Conservation (phyloP, 2,797 vertebrate genomes). For the Enteromius thamalakanensis region DNA sequence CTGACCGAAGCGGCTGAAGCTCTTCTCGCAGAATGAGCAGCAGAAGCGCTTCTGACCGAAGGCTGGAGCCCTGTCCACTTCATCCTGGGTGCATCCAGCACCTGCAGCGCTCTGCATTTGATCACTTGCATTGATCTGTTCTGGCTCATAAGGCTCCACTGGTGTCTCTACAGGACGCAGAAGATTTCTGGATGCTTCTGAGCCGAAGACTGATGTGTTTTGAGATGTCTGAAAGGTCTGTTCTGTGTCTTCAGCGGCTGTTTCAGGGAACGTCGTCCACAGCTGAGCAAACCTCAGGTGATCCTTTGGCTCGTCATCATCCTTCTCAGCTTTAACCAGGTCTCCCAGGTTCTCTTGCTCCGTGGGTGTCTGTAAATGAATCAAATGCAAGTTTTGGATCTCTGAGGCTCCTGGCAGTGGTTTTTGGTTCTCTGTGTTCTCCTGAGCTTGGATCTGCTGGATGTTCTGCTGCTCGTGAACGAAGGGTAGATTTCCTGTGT, state of each 20-base stretch:
- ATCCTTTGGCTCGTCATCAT: slow-evolving; percentile 41
- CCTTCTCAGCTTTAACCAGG: slow-evolving; percentile 63
- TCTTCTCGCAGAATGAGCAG: slow-evolving; percentile 72
- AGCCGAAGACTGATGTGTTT: background rate
- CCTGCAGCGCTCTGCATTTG: background rate
- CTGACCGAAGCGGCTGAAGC: slow-evolving; percentile 72
- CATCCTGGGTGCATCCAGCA: slow-evolving; percentile 59
- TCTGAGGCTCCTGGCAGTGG: slow-evolving; percentile 24
- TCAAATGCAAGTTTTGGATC: slow-evolving; percentile 5
- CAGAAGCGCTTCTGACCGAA: slow-evolving; percentile 70
- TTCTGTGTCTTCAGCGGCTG: slow-evolving; percentile 53
- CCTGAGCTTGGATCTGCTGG: background rate
- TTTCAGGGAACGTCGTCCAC: background rate
- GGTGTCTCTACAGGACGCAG: background rate
- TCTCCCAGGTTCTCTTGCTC: slow-evolving; percentile 50
- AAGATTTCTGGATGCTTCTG: background rate
- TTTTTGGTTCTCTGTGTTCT: slow-evolving; percentile 24
- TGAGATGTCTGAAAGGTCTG: background rate
- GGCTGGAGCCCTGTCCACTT: slow-evolving; percentile 62
- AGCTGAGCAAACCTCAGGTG: slow-evolving; percentile 36
- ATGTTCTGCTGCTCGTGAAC: background rate
- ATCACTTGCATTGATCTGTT: slow-evolving; percentile 8
- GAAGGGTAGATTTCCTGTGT: background rate
- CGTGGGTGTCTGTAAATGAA: slow-evolving; percentile 1
- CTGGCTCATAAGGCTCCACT: background rate